Evolutionary conservation across 1,140 invertebrate species (phyloP).

Genomic region (Probaryconus sp.): DNA sequence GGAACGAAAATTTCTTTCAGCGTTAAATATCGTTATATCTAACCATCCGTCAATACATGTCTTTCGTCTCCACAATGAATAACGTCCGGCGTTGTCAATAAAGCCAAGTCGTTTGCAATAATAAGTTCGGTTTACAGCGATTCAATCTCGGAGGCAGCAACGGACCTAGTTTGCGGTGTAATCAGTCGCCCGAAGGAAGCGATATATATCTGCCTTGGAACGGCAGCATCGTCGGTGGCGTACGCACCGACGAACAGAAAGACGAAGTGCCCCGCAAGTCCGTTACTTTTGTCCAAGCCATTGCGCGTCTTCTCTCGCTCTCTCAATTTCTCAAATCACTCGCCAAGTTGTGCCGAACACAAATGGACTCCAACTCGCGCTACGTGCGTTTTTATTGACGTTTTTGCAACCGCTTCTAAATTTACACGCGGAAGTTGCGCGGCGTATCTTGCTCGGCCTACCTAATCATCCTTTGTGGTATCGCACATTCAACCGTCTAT

Average conservation of each 20-base stretch:
- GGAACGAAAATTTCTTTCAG: too few species aligned
- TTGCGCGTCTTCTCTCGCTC: constrained; percentile 30
- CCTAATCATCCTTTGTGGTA: constrained; percentile 35
- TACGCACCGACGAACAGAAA: constrained; percentile 34
- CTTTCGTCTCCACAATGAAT: constrained; percentile 51
- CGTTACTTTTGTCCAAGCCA: constrained; percentile 48
- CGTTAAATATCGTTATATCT: too few species aligned
- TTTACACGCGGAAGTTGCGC: constrained; percentile 36
- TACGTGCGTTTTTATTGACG: constrained; percentile 18
- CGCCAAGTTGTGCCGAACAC: constrained; percentile 11
- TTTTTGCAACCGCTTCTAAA: constrained; percentile 18
- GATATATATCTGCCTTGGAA: constrained; percentile 47
- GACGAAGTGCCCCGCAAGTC: constrained; percentile 41
- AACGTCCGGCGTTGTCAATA: constrained; percentile 52
- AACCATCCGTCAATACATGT: constrained; percentile 7
- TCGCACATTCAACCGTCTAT: constrained; percentile 10
- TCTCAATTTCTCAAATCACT: constrained; percentile 35
- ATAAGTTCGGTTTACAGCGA: constrained; percentile 57
- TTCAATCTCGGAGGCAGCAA: constrained; percentile 52
- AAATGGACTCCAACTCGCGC: constrained; percentile 17
- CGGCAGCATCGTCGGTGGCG: constrained; percentile 49
- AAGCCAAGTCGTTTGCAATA: constrained; percentile 56
- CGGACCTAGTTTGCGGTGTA: constrained; percentile 52
- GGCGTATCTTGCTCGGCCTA: constrained; percentile 22
- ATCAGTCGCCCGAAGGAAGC: constrained; percentile 53